phyloP scores from a whole-genome alignment of 2,888 invertebrate genomes.

The Willowsia nigromaculata region DNA sequence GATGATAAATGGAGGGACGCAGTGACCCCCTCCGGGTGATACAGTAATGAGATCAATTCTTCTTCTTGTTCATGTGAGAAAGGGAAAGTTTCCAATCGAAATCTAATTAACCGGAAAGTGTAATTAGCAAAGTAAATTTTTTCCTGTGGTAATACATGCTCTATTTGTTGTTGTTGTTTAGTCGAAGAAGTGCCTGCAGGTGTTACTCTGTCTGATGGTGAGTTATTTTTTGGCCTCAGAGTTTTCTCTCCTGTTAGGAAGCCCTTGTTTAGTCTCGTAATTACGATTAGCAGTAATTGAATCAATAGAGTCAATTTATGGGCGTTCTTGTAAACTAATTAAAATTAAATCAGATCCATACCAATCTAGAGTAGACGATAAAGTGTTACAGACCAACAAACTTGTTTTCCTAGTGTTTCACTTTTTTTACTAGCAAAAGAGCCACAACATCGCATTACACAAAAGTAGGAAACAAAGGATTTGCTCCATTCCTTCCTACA shows the following conservation, averaged over 20 bases:
- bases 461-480: no score
- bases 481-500: no score
- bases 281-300: neutral
- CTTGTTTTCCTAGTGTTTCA: no score
- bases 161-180: neutral
- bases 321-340: no score
- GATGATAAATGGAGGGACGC: conserved; percentile 16
- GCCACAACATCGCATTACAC: no score
- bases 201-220: neutral
- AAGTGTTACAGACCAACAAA: no score
- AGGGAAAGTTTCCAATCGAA: conserved; percentile 36
- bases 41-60: conserved; percentile 56
- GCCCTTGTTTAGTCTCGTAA: no score
- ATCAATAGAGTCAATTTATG: neutral
- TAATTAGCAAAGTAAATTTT: conserved; percentile 39
- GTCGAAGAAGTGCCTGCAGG: neutral
- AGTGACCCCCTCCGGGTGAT: conserved; percentile 42
- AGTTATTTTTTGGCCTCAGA: neutral
- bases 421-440: no score
- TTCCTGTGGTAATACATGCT: neutral
- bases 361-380: no score
- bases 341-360: no score
- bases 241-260: neutral
- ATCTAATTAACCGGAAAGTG: conserved; percentile 48
- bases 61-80: conserved; percentile 16